Evolutionary conservation across 2,797 vertebrate species (phyloP), one percentile per base, ranked within the genome.

Genomic region (Tadarida brasiliensis): DNA sequence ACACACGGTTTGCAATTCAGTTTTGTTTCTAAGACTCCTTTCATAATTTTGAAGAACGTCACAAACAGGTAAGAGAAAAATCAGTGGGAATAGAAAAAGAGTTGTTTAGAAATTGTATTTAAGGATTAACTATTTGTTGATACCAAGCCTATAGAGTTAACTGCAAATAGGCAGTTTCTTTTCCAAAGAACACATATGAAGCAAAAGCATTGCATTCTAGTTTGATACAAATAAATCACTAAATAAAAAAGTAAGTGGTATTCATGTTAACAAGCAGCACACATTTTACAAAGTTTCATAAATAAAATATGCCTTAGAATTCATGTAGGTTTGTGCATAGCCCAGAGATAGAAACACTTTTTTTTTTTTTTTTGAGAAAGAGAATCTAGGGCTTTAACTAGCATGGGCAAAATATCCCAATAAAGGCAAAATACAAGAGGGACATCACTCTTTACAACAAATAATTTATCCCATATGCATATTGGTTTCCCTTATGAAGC

Each of bases 21-120:
- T 84, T 96, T 81, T 47, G 3, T 97, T 95, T 95, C 93, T 88
- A 85, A 93, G 26, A 85, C 6, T 81, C 90, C 15, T 87, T 44
- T 30, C 14, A 44, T 1, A 89, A 67, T 59, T 93, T 94, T 96
- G 33, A 97, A 96, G 19, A 92, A 26, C 49, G 96, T 33, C 67
- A 22, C 49, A 96, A 90, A 61, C 19, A 95, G 19, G 76, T 1
- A 11, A 96, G 71, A 39, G 80, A 82, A 77, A 94, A 84, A 47
- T 39, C 51, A 83, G 28, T 20, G 44, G 17, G 28, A 76, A 82
- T 80, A 28, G 54, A 84, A 87, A 73, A 61, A 44, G 39, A 24
- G 26, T 33, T 9, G 19, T 11, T 93, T 73, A 59, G 17, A 70
- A 91, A 68, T 81, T 63, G 26, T 56, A 63, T 67, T 84, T 83